phyloP scores from a whole-genome alignment of 2,113 vertebrate genomes.

The Sigmodon hispidus region DNA sequence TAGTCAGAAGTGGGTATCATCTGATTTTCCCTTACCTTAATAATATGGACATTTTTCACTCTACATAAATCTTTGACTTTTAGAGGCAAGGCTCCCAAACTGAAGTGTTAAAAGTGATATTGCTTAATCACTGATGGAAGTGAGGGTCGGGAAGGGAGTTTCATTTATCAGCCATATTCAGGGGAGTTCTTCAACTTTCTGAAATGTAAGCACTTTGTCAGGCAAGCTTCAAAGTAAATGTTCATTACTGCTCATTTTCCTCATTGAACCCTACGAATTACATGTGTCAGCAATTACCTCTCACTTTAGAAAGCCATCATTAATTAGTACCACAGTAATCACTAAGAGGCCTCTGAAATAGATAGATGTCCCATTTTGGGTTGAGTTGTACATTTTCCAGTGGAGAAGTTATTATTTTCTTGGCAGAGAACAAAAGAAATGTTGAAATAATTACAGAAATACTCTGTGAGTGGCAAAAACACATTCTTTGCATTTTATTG shows the following conservation, averaged over 20 bases:
- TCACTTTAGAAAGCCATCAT: slow-evolving; percentile 82
- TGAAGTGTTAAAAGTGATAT: slow-evolving; percentile 77
- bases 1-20: slow-evolving; percentile 86
- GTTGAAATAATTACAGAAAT: slow-evolving; percentile 81
- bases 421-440: slow-evolving; percentile 80
- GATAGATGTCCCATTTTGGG: slow-evolving; percentile 81
- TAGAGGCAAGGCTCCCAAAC: slow-evolving; percentile 77
- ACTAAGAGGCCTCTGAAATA: slow-evolving; percentile 79
- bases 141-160: slow-evolving; percentile 71
- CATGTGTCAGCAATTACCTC: slow-evolving; percentile 86
- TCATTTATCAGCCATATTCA: slow-evolving; percentile 82
- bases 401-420: slow-evolving; percentile 85
- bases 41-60: slow-evolving; percentile 85
- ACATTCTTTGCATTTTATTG: background rate
- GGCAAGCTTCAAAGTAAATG: slow-evolving; percentile 82
- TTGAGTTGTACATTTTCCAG: slow-evolving; percentile 81
- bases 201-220: slow-evolving; percentile 83
- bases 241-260: slow-evolving; percentile 85
- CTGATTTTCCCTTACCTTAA: slow-evolving; percentile 83
- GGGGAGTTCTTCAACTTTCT: slow-evolving; percentile 84
- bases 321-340: slow-evolving; percentile 86
- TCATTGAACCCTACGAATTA: slow-evolving; percentile 81
- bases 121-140: slow-evolving; percentile 82
- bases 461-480: slow-evolving; percentile 61
- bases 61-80: slow-evolving; percentile 86